Evolutionary conservation across 2,113 vertebrate species (phyloP).

Genomic region (Sinosuthora webbiana): DNA sequence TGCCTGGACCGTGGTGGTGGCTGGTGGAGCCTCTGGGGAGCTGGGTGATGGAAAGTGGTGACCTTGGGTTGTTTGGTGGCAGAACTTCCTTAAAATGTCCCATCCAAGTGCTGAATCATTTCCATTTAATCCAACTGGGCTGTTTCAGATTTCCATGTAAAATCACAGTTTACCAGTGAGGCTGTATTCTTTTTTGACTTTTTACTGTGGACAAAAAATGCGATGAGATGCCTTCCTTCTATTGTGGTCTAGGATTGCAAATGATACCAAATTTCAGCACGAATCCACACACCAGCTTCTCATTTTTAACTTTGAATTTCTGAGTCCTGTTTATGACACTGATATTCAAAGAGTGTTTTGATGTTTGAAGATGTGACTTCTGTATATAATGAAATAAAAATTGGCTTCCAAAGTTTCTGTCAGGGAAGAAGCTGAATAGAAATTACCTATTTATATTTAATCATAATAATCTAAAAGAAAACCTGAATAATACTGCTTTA

Average conservation of each 20-base stretch:
- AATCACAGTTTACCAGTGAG: not conserved
- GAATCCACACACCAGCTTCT: not conserved
- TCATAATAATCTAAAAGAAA: constrained; percentile 1
- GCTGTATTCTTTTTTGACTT: not conserved
- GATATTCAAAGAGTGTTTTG: not conserved
- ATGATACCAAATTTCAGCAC: not conserved
- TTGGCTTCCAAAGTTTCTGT: not conserved
- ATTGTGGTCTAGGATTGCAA: not conserved
- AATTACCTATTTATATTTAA: constrained; percentile 46
- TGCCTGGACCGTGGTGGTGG: not conserved
- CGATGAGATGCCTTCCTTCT: not conserved
- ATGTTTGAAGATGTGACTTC: not conserved
- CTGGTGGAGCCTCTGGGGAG: not conserved
- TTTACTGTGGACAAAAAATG: not conserved
- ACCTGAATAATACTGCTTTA: constrained; percentile 5
- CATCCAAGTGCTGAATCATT: not conserved
- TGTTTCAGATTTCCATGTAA: not conserved
- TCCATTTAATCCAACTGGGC: fast-evolving
- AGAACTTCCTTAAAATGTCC: not conserved
- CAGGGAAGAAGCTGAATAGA: constrained; percentile 23
- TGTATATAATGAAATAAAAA: constrained; percentile 13
- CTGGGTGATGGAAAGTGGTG: not conserved
- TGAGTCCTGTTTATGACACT: not conserved
- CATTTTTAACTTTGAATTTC: not conserved
- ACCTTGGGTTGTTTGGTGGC: not conserved